A percentile compares a stretch with the other conserved stretches of the same genome.
Conservation (phyloP, 2,797 vertebrate species). For the Hydrophis major region DNA sequence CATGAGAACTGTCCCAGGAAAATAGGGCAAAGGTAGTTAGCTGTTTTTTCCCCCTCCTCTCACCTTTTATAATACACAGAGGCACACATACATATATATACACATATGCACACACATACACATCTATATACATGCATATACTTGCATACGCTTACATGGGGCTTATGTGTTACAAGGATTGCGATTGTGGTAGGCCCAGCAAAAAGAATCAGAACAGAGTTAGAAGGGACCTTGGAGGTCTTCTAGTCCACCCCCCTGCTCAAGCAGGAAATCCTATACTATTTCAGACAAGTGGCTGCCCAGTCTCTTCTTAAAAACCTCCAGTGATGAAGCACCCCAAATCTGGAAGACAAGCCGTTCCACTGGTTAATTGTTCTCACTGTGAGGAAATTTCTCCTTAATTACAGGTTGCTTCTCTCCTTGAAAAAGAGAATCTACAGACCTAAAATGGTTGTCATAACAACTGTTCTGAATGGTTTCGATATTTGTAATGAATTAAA, state of each 20-base stretch:
- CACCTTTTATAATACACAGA: not conserved
- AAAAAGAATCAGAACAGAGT: not conserved
- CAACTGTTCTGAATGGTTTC: constrained; percentile 6
- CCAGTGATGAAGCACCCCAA: not conserved
- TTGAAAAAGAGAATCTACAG: not conserved
- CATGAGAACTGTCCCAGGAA: not conserved
- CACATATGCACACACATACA: not conserved
- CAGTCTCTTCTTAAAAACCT: not conserved
- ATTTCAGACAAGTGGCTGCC: not conserved
- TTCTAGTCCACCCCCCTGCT: too few relatives aligned
- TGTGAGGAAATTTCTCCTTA: not conserved
- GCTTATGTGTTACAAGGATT: not conserved
- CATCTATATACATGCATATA: not conserved
- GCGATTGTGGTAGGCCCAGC: not conserved
- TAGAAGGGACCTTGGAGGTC: too few relatives aligned
- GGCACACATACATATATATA: not conserved
- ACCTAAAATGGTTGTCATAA: constrained; percentile 29
- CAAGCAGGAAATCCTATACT: not conserved
- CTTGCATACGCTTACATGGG: not conserved
- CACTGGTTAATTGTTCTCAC: not conserved
- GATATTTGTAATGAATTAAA: not conserved
- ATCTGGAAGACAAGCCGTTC: not conserved
- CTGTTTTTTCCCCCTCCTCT: not conserved
- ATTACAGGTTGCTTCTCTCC: not conserved
- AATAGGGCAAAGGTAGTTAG: not conserved